Conservation (phyloP, 2,797 vertebrate species). For the Lacerta bilineata region DNA sequence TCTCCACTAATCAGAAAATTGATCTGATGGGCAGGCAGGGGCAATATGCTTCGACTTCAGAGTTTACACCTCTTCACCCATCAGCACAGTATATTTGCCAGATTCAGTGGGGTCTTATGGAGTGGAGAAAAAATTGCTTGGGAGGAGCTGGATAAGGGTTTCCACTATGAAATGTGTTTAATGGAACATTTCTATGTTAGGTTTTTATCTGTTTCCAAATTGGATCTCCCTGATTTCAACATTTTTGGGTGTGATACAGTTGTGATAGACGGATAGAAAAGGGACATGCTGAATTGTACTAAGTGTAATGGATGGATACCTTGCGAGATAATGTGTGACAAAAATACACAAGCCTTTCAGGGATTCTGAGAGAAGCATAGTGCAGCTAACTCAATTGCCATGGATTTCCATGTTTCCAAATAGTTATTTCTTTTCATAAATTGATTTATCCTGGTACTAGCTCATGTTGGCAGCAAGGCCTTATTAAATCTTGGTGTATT, state of each 20-base stretch:
- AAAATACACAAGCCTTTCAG: background rate
- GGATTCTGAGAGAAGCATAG: constrained; percentile 10
- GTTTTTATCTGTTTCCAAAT: background rate
- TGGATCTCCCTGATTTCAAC: constrained; percentile 17
- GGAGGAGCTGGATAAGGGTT: no score
- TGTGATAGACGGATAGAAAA: background rate
- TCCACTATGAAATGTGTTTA: background rate
- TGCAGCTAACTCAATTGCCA: constrained; percentile 26
- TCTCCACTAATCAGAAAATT: no score
- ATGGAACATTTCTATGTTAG: background rate
- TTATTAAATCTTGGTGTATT: constrained; percentile 42
- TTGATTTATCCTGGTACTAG: constrained; percentile 54
- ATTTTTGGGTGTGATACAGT: background rate
- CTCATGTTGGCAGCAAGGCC: background rate
- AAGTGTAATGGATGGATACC: background rate
- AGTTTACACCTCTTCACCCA: no score
- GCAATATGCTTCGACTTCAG: no score
- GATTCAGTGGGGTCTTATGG: no score
- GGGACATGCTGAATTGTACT: background rate
- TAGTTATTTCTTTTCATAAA: constrained; percentile 51
- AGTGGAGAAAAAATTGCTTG: no score
- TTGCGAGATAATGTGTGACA: background rate
- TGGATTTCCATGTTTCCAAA: constrained; percentile 52
- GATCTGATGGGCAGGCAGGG: no score
- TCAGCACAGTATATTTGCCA: no score